A percentile compares a stretch with the other conserved stretches of the same genome.
Evolutionary conservation across 2,888 invertebrate genomes (phyloP).

Genomic region (Cinara cedri): DNA sequence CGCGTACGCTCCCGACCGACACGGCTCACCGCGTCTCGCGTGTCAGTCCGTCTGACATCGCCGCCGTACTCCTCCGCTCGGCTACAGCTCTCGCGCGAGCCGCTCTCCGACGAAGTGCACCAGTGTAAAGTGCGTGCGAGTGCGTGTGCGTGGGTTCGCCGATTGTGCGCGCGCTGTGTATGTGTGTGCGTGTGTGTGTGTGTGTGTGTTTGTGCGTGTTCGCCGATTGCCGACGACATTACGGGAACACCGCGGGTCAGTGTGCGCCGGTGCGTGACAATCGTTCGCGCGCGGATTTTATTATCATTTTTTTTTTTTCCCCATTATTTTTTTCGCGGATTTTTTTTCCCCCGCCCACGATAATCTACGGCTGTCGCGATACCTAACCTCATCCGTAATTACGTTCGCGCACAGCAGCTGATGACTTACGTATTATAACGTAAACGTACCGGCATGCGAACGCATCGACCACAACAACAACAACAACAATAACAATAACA

Average conservation of each 20-base stretch:
- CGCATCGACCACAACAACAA: too few species aligned
- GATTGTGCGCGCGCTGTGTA: neutral
- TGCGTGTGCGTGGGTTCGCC: neutral
- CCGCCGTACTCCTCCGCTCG: slow-evolving; percentile 18
- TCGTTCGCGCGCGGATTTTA: slow-evolving; percentile 21
- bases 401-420: neutral
- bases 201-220: neutral
- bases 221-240: too few species aligned
- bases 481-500: too few species aligned
- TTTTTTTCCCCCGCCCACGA: neutral
- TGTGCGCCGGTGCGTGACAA: slow-evolving; percentile 53
- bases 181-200: neutral
- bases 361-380: too few species aligned
- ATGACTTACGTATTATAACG: neutral
- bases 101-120: too few species aligned
- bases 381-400: too few species aligned
- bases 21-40: slow-evolving; percentile 16
- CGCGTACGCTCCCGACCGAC: neutral
- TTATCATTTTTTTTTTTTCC: slow-evolving; percentile 7
- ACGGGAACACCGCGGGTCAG: slow-evolving; percentile 35
- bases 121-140: neutral
- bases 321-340: neutral
- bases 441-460: too few species aligned
- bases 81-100: slow-evolving; percentile 10
- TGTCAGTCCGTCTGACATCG: slow-evolving; percentile 40